These are phyloP conservation scores for Epinephelus cyanopodus DNA, from an alignment of 2,113 vertebrate genomes.

Conservation along the genomic window DNA sequence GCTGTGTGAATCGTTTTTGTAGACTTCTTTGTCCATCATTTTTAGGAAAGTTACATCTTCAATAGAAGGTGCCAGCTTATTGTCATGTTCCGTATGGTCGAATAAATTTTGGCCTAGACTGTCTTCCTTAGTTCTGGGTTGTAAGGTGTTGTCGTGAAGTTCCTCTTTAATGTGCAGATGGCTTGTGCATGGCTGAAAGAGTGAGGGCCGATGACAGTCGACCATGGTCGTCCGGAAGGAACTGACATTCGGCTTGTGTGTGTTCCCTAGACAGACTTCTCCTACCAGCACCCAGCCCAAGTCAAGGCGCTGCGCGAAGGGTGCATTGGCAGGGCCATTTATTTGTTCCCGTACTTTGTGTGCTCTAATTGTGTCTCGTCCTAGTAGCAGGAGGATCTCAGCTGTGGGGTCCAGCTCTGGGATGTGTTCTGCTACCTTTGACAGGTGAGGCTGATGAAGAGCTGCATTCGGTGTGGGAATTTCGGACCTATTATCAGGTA, in stretches of 20 bases:
- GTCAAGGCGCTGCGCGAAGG: not conserved
- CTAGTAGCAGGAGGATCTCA: not conserved
- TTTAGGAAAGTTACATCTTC: not conserved
- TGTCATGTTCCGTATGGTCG: not conserved
- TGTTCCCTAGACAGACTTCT: not conserved
- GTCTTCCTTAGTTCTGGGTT: not conserved
- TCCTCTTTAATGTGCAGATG: not conserved
- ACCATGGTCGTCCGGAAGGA: not conserved
- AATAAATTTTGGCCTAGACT: not conserved
- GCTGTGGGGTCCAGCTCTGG: not conserved
- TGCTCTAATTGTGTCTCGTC: not conserved
- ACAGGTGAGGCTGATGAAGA: not conserved
- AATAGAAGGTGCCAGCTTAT: not conserved
- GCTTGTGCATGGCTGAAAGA: not conserved
- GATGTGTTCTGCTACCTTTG: not conserved
- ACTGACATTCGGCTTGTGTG: not conserved
- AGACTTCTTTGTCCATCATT: not conserved
- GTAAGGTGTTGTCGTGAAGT: not conserved
- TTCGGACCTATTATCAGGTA: not conserved
- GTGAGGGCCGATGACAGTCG: not conserved
- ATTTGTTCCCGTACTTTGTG: not conserved
- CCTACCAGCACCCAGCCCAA: not conserved
- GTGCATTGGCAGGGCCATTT: not conserved
- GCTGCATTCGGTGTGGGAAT: not conserved
- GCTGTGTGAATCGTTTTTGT: not conserved